Conservation (phyloP, 2,797 vertebrate genomes). For the Sarcoramphus papa region DNA sequence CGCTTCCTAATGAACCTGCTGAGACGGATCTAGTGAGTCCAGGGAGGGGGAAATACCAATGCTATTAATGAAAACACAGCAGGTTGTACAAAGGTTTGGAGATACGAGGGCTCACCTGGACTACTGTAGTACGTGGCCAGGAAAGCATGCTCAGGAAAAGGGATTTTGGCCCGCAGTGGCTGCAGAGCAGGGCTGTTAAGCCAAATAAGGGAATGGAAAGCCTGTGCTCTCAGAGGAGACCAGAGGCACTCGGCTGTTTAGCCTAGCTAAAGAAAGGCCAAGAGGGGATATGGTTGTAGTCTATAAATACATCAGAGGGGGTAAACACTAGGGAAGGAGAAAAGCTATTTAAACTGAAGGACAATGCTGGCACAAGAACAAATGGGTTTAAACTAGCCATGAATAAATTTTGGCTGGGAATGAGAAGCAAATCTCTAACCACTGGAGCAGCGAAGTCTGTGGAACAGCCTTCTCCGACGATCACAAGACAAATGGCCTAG, state of each 20-base stretch:
- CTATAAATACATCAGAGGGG: constrained; percentile 67
- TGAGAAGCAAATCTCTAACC: constrained; percentile 56
- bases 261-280: constrained; percentile 54
- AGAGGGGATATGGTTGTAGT: constrained; percentile 57
- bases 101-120: not conserved
- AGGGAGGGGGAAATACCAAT: not conserved
- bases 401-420: constrained; percentile 48
- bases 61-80: not conserved
- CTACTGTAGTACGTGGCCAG: not conserved
- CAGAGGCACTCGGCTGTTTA: constrained; percentile 41
- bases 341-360: constrained; percentile 53
- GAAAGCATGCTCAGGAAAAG: not conserved
- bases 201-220: constrained; percentile 60
- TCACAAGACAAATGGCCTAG: not conserved
- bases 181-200: not conserved
- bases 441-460: constrained; percentile 2
- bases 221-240: constrained; percentile 36
- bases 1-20: not conserved
- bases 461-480: constrained; percentile 18
- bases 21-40: not conserved
- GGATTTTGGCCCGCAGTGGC: not conserved
- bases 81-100: not conserved
- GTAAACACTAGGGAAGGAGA: constrained; percentile 51
- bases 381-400: constrained; percentile 51
- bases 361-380: constrained; percentile 62